These are phyloP conservation scores for Sebastes iracundus DNA, from an alignment of 2,797 vertebrate species.

Conservation along the genomic window DNA sequence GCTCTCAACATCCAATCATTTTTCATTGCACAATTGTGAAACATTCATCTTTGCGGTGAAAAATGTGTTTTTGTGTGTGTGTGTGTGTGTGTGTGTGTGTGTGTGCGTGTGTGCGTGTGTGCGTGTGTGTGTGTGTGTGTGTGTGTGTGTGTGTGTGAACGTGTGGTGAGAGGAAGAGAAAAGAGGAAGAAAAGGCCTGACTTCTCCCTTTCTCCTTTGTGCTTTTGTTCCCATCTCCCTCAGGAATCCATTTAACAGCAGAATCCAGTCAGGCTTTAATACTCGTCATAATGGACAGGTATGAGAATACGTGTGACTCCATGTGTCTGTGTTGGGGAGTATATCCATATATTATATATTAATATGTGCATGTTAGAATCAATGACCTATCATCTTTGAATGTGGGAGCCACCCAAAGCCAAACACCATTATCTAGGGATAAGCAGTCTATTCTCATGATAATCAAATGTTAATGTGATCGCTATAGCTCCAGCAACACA, in stretches of 20 bases:
- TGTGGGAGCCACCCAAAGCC: neutral
- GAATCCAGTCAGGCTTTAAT: neutral
- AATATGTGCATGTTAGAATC: neutral
- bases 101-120: neutral
- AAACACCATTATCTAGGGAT: neutral
- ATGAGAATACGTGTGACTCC: neutral
- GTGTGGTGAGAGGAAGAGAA: neutral
- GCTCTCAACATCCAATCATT: constrained; percentile 6
- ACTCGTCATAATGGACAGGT: neutral
- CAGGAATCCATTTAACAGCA: constrained; percentile 8
- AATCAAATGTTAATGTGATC: constrained; percentile 16
- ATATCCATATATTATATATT: neutral
- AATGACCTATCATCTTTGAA: neutral
- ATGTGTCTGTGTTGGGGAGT: neutral
- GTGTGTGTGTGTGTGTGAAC: neutral
- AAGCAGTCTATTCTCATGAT: neutral
- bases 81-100: too few relatives aligned
- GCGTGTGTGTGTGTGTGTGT: neutral
- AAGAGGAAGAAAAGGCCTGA: neutral
- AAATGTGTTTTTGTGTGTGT: neutral
- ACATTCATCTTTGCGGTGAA: constrained; percentile 9
- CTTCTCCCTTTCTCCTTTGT: constrained; percentile 10
- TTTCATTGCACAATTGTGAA: constrained; percentile 22
- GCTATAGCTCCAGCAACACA: neutral
- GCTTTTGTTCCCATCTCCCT: constrained; percentile 37